Conservation (phyloP, 2,113 vertebrate species). For the Mobula hypostoma region DNA sequence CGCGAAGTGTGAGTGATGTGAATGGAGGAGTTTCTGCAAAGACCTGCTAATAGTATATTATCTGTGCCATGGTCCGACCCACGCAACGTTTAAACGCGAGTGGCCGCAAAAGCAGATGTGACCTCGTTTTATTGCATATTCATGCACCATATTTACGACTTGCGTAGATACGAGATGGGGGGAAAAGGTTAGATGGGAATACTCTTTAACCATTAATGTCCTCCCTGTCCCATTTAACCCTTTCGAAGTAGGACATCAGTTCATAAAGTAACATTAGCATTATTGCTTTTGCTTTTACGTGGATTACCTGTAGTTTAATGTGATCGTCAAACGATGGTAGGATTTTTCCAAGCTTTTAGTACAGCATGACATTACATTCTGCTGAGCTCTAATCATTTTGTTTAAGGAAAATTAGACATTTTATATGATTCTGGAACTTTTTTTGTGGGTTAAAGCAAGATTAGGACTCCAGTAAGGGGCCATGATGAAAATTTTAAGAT, state of each 20-base stretch:
- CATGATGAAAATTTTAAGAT: not conserved
- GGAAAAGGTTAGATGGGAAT: not conserved
- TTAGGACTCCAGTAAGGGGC: not conserved
- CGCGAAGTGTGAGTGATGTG: not conserved
- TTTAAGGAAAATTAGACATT: not conserved
- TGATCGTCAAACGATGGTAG: not conserved
- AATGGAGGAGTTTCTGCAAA: not conserved
- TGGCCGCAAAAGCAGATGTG: not conserved
- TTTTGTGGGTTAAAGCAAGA: not conserved
- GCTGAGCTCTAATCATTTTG: not conserved
- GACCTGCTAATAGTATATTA: not conserved
- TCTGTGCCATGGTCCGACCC: not conserved
- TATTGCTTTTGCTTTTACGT: not conserved
- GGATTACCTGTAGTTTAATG: not conserved
- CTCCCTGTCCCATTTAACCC: not conserved
- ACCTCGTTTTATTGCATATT: not conserved
- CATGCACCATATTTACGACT: not conserved
- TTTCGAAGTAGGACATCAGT: not conserved
- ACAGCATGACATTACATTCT: not conserved
- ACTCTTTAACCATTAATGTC: not conserved
- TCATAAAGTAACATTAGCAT: not conserved
- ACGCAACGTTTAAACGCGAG: not conserved
- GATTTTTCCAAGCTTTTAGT: not conserved
- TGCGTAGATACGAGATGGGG: not conserved
- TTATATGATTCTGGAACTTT: not conserved